Evolutionary conservation across 2,797 vertebrate genomes (phyloP), one percentile per base, ranked within the genome.

Genomic region (Aratinga solstitialis): DNA sequence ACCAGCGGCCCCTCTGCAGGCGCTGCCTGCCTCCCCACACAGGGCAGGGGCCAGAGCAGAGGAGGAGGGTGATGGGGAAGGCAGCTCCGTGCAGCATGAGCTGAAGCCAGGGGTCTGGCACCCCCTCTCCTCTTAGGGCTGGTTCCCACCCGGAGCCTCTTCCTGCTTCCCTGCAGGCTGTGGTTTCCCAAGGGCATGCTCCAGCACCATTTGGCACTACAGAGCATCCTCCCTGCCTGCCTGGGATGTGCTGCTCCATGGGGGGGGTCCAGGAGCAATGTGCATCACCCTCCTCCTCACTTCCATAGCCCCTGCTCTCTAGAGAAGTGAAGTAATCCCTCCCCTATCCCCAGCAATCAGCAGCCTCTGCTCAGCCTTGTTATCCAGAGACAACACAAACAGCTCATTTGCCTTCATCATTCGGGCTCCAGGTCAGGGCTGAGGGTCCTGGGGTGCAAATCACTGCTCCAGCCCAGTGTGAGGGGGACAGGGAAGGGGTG

Each of bases 111-210:
- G n/a, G 53, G 20, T 8, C 66, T 9, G 45, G 4, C 18, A 3
- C 51, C 24, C 56, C 11, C 53, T 7, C 7, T 0, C 45, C 11
- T 4, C 22, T 5, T 0, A 9, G 68, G 71, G 45, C 18, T 34
- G 32, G 27, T 56, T 71, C 56, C 48, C n/a, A 7, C 0, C 13
- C 0, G 2, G 51, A 69, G 5, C 38, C 22, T 62, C 19, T 5
- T 67, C 47, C 30, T 26, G 9, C 42, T n/a, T 29, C 23, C 67
- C 40, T 5, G 0, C 6, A 1, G 22, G 47, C 12, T 7, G 42
- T 1, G 75, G 1, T 26, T 62, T 43, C 15, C 9, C 2, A 1
- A 36, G 59, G 68, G 22, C 26, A 8, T 26, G 48, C 36, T 56
- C 23, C 18, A 1, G 45, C 34, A 1, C 13, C 43, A 27, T 27